Base-by-base conservation (phyloP, 2,888 invertebrate genomes). In the Lasioglossum morio region DNA sequence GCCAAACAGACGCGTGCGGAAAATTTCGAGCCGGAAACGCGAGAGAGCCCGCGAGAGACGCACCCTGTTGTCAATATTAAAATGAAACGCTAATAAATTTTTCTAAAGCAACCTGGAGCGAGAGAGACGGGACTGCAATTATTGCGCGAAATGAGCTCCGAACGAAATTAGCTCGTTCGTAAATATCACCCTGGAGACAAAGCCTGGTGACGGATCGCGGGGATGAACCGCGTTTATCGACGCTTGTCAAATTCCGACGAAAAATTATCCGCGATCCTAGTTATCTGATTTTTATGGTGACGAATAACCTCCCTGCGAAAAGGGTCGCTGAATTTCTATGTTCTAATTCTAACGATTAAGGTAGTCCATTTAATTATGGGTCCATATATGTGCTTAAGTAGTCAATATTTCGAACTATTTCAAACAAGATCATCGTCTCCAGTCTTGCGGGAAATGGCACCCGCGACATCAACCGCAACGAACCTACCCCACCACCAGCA, bases 51-150 rank as follows among this genome's bases (percentile, higher is more conserved):
- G 46, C 30, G 40, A 40, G 23, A 53, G 3, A 53, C 53, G 53
- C 53, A 19, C 53, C 23, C 23, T 7, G 23, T 53, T 40, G 27
- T 7, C 79, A 48, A 79, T 85, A 84, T 76, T 78, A 76, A 79
- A 78, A 72, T 72, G 75, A 75, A 72, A 76, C 75, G 75, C 66
- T 84, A 85, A 85, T 85, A 83, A 83, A 85, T 84, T 85, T 85
- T 84, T 85, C 69, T 76, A 72, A 78, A 34, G 66, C 48, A 34
- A 48, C 19, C 4, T 19, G 8, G 53, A 23, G 53, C 0, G 23
- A 8, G 8, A 8, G 53, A 53, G 23, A 23, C 2, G 5, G 46
- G 46, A 40, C 14, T 43, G 72, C 78, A 79, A 85, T 79, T 84
- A 83, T 84, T 46, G 53, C 72, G 53, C 72, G 75, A 79, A 78